Conservation (phyloP, 2,113 vertebrate genomes). For the Sorex fumeus region DNA sequence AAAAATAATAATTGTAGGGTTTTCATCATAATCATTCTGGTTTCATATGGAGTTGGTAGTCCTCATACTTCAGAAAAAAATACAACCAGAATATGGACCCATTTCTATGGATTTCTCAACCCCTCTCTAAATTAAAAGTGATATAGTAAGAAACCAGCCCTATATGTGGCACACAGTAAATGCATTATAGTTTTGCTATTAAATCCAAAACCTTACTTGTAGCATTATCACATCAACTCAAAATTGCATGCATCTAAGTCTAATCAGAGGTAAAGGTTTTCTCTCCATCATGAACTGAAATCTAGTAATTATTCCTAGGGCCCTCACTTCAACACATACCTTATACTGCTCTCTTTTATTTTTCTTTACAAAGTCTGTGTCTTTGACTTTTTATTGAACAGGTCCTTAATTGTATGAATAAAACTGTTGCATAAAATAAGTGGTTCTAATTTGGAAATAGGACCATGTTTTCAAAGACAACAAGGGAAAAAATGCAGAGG, state of each 20-base stretch:
- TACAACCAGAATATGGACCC: not conserved
- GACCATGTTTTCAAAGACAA: constrained; percentile 47
- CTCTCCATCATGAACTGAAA: not conserved
- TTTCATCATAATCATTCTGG: constrained; percentile 16
- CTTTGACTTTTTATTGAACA: constrained; percentile 40
- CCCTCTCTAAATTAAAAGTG: not conserved
- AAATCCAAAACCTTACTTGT: constrained; percentile 4
- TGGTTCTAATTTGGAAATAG: constrained; percentile 66
- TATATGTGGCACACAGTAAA: not conserved
- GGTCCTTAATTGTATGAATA: not conserved
- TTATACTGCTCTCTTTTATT: not conserved
- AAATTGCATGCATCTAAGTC: not conserved
- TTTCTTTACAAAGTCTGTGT: constrained; percentile 29
- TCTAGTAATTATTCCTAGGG: constrained; percentile 1
- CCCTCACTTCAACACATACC: not conserved
- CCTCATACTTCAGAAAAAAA: constrained; percentile 23
- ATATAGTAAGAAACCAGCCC: not conserved
- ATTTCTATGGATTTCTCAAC: not conserved
- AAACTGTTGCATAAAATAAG: constrained; percentile 17
- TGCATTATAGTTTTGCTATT: not conserved
- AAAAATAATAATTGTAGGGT: constrained; percentile 6
- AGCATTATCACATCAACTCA: not conserved
- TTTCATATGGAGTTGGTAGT: constrained; percentile 7
- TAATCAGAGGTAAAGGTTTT: not conserved
- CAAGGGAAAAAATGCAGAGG: not conserved